These are phyloP conservation scores for Ditula angustiorana DNA, from an alignment of 2,888 invertebrate genomes.

Conservation along the genomic window DNA sequence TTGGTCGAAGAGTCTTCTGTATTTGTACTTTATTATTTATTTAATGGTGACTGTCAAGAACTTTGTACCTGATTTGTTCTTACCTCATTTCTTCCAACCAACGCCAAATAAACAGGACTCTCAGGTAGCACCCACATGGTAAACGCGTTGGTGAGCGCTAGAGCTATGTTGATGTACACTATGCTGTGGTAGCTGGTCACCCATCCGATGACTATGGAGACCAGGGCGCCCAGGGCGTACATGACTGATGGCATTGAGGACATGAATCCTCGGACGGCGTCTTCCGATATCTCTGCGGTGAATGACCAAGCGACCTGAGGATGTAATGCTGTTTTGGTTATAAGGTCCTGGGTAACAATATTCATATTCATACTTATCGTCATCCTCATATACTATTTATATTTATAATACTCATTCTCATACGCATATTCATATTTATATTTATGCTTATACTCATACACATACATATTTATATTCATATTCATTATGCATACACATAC, in stretches of 20 bases:
- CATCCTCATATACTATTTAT: too few relatives aligned
- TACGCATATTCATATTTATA: too few relatives aligned
- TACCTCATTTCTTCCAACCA: conserved; percentile 26
- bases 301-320: conserved; percentile 35
- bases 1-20: too few relatives aligned
- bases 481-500: too few relatives aligned
- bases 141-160: conserved; percentile 12
- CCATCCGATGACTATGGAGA: conserved; percentile 35
- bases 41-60: neutral
- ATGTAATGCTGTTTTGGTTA: neutral
- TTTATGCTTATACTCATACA: too few relatives aligned
- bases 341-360: too few relatives aligned
- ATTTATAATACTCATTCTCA: too few relatives aligned
- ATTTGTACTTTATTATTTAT: too few relatives aligned
- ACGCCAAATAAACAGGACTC: conserved; percentile 48
- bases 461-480: too few relatives aligned
- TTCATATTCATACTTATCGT: too few relatives aligned
- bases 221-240: conserved; percentile 36
- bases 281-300: conserved; percentile 34
- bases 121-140: conserved; percentile 61
- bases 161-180: conserved; percentile 16
- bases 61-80: neutral
- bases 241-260: conserved; percentile 34
- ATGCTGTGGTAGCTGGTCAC: conserved; percentile 24
- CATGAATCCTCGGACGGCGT: conserved; percentile 36